phyloP scores from a whole-genome alignment of 2,797 vertebrate genomes.

The Silurus aristotelis region DNA sequence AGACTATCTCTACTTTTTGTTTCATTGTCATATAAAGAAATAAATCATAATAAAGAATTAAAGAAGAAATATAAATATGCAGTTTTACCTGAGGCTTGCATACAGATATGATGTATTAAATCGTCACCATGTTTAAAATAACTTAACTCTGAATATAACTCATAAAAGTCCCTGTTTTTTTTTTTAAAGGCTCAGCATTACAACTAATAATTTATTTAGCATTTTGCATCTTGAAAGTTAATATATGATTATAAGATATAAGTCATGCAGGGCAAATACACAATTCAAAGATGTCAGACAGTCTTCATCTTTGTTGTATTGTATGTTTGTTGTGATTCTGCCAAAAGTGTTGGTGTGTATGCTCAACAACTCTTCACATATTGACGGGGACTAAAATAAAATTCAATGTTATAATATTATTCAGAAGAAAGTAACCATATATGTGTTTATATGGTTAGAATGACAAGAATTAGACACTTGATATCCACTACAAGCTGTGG shows the following conservation, averaged over 20 bases:
- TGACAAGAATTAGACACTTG: background rate
- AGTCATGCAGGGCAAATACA: background rate
- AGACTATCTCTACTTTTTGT: background rate
- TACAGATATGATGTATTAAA: background rate
- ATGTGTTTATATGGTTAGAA: too few relatives aligned
- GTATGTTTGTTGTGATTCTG: background rate
- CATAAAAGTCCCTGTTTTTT: background rate
- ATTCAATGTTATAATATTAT: background rate
- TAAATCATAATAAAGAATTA: background rate
- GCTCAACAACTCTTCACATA: background rate
- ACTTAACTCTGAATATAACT: constrained; percentile 2
- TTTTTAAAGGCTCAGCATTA: background rate
- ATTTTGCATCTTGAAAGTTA: too few relatives aligned
- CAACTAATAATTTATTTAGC: background rate
- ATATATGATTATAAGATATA: too few relatives aligned
- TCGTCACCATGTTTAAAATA: background rate
- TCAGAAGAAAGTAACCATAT: background rate
- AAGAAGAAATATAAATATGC: background rate
- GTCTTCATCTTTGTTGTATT: background rate
- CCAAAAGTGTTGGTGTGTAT: background rate
- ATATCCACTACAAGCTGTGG: background rate
- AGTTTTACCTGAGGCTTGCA: background rate
- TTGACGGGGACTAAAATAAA: background rate
- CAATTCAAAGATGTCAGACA: background rate
- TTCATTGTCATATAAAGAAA: too few relatives aligned